These are phyloP conservation scores for Brachionichthys hirsutus DNA, from an alignment of 2,113 vertebrate species.

Conservation along the genomic window DNA sequence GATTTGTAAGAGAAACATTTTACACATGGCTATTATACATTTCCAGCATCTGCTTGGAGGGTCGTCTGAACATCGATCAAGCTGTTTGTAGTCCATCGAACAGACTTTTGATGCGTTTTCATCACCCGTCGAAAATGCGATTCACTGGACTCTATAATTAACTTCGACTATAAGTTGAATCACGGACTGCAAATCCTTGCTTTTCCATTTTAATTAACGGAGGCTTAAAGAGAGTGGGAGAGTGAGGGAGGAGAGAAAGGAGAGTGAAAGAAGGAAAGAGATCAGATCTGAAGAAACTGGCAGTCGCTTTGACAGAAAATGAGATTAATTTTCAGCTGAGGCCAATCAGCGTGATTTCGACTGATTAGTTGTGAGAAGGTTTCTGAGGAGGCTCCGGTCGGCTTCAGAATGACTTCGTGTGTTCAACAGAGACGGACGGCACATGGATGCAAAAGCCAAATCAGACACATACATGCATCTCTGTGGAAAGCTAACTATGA, in stretches of 20 bases:
- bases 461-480: conserved; percentile 42
- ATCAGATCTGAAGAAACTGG: conserved; percentile 78
- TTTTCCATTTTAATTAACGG: conserved; percentile 76
- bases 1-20: too few species aligned
- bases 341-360: conserved; percentile 78
- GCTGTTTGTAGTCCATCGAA: conserved; percentile 10
- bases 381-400: conserved; percentile 56
- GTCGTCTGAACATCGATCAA: conserved; percentile 6
- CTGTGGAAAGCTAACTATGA: conserved; percentile 3
- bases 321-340: conserved; percentile 77
- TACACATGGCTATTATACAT: not conserved
- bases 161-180: conserved; percentile 69
- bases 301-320: conserved; percentile 77
- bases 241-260: conserved; percentile 47
- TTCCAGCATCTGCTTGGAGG: not conserved
- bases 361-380: conserved; percentile 70
- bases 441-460: conserved; percentile 39
- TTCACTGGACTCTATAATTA: conserved; percentile 62
- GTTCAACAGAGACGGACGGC: conserved; percentile 43
- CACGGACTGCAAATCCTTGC: conserved; percentile 71
- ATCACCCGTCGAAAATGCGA: conserved; percentile 47
- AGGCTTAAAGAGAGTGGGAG: conserved; percentile 59
- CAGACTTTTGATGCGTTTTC: conserved; percentile 8
- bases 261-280: conserved; percentile 62
- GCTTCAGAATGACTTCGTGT: conserved; percentile 50